A percentile compares a stretch with the other conserved stretches of the same genome.
Evolutionary conservation across 2,888 invertebrate species (phyloP).

Genomic region (Priocnemis perturbator): DNA sequence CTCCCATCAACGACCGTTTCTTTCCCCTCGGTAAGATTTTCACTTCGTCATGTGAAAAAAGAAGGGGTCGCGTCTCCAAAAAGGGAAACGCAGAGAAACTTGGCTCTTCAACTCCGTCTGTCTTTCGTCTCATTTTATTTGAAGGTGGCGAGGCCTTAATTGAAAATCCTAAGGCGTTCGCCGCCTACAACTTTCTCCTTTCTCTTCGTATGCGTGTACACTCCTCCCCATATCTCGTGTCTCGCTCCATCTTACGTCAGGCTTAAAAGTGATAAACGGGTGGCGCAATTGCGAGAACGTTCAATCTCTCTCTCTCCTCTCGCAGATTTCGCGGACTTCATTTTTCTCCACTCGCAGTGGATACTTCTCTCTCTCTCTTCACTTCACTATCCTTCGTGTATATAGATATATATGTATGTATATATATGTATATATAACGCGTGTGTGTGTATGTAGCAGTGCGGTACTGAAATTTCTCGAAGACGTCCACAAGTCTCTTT

Average conservation of each 20-base stretch:
- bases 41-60: not conserved
- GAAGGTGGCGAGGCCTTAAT: no score
- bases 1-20: not conserved
- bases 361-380: constrained; percentile 6
- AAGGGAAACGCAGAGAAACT: constrained; percentile 1
- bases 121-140: not conserved
- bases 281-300: no score
- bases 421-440: not conserved
- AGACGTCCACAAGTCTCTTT: no score
- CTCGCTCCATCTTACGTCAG: no score
- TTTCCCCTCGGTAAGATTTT: not conserved
- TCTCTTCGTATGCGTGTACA: no score
- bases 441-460: no score
- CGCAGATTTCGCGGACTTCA: not conserved
- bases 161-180: no score
- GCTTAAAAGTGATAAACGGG: no score
- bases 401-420: not conserved
- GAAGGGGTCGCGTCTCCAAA: not conserved
- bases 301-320: not conserved
- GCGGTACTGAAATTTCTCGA: no score
- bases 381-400: constrained; percentile 12
- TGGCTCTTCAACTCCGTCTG: not conserved
- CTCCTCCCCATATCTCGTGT: no score
- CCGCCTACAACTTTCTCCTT: no score
- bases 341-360: constrained; percentile 7